Percentiles rank a stretch among this genome's conserved stretches.
These are phyloP conservation scores for Caenorhabditis japonica DNA, from an alignment of 2,888 invertebrate genomes.

Conservation along the genomic window DNA sequence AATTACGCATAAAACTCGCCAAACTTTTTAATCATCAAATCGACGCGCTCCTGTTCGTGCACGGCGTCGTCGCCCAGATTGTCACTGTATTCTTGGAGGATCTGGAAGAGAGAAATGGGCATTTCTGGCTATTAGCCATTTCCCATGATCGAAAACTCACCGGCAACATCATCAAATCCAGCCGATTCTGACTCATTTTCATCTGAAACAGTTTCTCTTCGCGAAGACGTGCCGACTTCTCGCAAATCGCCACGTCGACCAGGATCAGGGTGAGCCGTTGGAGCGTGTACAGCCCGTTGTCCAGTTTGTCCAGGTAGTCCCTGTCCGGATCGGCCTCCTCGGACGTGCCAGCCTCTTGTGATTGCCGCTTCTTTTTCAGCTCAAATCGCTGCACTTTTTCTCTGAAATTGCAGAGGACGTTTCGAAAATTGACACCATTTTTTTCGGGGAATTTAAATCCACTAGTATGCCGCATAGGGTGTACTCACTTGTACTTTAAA, in stretches of 20 bases:
- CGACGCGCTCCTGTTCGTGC: constrained; percentile 54
- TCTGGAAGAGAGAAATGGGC: constrained; percentile 29
- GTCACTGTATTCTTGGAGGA: constrained; percentile 61
- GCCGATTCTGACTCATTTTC: constrained; percentile 67
- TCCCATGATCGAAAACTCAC: too few species aligned
- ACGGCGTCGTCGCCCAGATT: constrained; percentile 64
- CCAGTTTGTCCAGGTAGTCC: constrained; percentile 84
- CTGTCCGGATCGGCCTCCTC: constrained; percentile 54
- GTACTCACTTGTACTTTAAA: constrained; percentile 84
- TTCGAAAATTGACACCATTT: constrained; percentile 1
- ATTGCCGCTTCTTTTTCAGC: constrained; percentile 36
- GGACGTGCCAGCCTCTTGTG: constrained; percentile 45
- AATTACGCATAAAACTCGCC: constrained; percentile 15
- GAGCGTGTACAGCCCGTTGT: constrained; percentile 91
- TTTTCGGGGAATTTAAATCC: too few species aligned
- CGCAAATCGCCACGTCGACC: constrained; percentile 80
- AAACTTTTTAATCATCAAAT: constrained; percentile 47
- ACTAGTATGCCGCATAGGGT: neutral
- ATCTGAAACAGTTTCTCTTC: constrained; percentile 71
- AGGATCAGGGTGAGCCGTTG: constrained; percentile 90
- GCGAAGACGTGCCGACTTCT: constrained; percentile 48
- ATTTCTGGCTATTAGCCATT: too few species aligned
- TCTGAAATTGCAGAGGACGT: constrained; percentile 26
- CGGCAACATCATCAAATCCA: constrained; percentile 64
- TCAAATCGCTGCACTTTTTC: constrained; percentile 63